These are phyloP conservation scores for Enteromius paludinosus DNA, from an alignment of 2,797 vertebrate genomes.

Conservation along the genomic window DNA sequence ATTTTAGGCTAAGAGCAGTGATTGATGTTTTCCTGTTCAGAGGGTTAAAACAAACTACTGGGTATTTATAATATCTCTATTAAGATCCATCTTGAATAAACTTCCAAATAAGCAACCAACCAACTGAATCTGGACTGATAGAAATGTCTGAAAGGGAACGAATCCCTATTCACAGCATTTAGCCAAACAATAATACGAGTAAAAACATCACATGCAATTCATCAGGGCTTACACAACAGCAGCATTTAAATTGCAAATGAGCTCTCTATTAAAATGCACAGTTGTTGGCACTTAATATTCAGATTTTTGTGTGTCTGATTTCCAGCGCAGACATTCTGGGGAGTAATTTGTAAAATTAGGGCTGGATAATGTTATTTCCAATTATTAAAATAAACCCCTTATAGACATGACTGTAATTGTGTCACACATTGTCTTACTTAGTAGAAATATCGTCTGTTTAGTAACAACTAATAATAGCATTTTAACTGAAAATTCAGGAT, in stretches of 20 bases:
- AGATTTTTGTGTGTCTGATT: constrained; percentile 11
- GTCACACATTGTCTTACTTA: not conserved
- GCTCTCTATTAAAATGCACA: constrained; percentile 42
- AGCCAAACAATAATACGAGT: not conserved
- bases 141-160: not conserved
- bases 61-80: not conserved
- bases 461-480: not conserved
- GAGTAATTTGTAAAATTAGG: constrained; percentile 20
- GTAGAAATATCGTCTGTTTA: not conserved
- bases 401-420: not conserved
- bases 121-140: not conserved
- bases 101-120: not conserved
- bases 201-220: constrained; percentile 30
- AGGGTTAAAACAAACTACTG: not conserved
- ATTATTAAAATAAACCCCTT: not conserved
- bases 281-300: constrained; percentile 37
- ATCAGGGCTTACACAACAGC: constrained; percentile 35
- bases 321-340: constrained; percentile 15
- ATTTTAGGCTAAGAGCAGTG: constrained; percentile 1
- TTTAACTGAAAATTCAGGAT: not conserved
- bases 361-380: not conserved
- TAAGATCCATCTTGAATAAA: not conserved
- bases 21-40: constrained; percentile 17
- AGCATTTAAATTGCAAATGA: constrained; percentile 46
- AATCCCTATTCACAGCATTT: not conserved